These are phyloP conservation scores for Metopolophium dirhodum DNA, from an alignment of 1,140 invertebrate genomes.

Conservation along the genomic window DNA sequence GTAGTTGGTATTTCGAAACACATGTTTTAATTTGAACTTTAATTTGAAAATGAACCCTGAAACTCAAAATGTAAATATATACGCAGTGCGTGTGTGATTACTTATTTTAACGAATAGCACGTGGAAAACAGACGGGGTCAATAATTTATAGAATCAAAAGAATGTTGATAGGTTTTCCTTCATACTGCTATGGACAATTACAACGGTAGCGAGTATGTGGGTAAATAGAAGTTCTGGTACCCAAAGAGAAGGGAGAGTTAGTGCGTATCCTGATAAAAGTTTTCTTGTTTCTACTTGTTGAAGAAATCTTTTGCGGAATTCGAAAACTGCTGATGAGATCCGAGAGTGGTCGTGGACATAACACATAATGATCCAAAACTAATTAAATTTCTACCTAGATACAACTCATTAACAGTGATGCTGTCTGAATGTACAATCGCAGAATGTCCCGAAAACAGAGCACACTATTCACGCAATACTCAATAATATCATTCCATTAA, in stretches of 20 bases:
- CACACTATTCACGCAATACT: neutral
- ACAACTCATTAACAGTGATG: constrained; percentile 26
- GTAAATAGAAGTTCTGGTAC: neutral
- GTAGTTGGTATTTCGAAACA: neutral
- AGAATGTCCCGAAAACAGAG: neutral
- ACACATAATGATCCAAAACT: constrained; percentile 17
- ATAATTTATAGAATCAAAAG: constrained; percentile 9
- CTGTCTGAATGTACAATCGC: neutral
- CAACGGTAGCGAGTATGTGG: neutral
- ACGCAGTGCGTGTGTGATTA: neutral
- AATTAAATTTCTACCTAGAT: constrained; percentile 53
- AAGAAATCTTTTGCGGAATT: constrained; percentile 51
- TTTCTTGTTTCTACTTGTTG: constrained; percentile 50
- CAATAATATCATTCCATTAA: neutral
- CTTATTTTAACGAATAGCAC: neutral
- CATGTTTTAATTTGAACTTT: neutral
- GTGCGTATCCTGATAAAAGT: neutral
- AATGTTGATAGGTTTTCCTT: constrained; percentile 28
- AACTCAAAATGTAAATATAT: neutral
- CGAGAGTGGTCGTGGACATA: neutral
- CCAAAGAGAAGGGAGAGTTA: neutral
- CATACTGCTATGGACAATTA: neutral
- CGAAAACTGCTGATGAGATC: constrained; percentile 43
- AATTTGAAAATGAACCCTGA: constrained; percentile 9
- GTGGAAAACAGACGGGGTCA: neutral